Percentiles rank a stretch among this genome's conserved stretches.
Conservation (phyloP, 2,113 vertebrate genomes). For the Octodon degus region DNA sequence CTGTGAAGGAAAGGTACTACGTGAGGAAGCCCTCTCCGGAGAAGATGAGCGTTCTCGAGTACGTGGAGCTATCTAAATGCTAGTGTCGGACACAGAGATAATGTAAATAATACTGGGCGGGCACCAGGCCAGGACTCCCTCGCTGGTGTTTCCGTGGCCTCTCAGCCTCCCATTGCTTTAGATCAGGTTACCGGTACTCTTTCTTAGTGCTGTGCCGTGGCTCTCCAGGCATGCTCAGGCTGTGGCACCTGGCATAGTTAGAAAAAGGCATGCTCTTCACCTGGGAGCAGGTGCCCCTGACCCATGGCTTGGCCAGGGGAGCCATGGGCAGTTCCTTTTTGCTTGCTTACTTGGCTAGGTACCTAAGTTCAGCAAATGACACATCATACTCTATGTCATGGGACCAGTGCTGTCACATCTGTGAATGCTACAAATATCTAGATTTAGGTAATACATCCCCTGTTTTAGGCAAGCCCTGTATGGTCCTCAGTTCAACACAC, state of each 20-base stretch:
- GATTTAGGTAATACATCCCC: not conserved
- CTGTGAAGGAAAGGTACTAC: conserved; percentile 23
- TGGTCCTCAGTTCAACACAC: not conserved
- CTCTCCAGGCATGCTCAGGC: not conserved
- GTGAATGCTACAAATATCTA: not conserved
- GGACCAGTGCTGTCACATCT: not conserved
- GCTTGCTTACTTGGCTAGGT: not conserved
- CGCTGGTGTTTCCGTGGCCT: fast-evolving
- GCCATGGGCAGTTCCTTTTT: not conserved
- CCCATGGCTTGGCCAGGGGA: not conserved
- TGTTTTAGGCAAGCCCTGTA: not conserved
- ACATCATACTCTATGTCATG: not conserved
- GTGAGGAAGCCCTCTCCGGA: not conserved
- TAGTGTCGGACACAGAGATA: not conserved
- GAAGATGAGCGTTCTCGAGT: not conserved
- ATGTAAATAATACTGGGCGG: not conserved
- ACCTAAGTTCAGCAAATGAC: not conserved
- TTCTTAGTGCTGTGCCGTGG: not conserved
- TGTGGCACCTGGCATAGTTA: not conserved
- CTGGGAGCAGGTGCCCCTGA: not conserved
- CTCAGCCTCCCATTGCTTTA: not conserved
- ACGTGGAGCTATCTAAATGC: not conserved
- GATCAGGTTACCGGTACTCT: not conserved
- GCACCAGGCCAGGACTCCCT: not conserved
- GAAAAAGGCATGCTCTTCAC: not conserved